phyloP scores from a whole-genome alignment of 2,113 vertebrate genomes.

The Sula dactylatra region DNA sequence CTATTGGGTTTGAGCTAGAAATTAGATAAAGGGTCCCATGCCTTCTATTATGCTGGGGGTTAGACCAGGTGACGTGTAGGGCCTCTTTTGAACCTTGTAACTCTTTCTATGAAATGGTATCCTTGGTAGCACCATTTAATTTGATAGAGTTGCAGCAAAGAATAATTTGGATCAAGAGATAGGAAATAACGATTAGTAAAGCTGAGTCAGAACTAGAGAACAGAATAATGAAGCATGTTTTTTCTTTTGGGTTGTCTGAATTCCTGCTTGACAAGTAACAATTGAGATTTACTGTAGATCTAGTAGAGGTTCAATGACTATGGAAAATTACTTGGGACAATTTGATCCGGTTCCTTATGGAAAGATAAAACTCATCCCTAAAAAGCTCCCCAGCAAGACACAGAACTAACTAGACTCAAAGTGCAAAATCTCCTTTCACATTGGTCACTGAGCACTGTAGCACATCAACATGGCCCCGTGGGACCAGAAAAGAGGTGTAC shows the following conservation, averaged over 20 bases:
- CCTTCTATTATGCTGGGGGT: neutral
- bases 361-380: neutral
- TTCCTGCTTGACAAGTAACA: neutral
- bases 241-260: neutral
- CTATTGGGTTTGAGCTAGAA: neutral
- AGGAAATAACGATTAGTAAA: neutral
- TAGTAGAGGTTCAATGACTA: neutral
- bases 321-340: neutral
- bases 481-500: neutral
- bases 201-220: neutral
- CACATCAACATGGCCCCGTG: fast-evolving
- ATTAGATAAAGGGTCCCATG: neutral
- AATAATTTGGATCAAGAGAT: neutral
- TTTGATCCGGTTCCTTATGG: neutral
- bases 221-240: neutral
- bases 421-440: neutral
- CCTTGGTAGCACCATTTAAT: neutral
- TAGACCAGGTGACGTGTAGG: neutral
- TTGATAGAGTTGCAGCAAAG: neutral
- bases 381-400: neutral
- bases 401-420: neutral
- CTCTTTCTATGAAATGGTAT: neutral
- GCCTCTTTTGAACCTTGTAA: neutral
- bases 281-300: neutral
- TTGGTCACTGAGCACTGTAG: neutral